Evolutionary conservation across 2,113 vertebrate genomes (phyloP).

Genomic region (Myrmophylax atrothorax): DNA sequence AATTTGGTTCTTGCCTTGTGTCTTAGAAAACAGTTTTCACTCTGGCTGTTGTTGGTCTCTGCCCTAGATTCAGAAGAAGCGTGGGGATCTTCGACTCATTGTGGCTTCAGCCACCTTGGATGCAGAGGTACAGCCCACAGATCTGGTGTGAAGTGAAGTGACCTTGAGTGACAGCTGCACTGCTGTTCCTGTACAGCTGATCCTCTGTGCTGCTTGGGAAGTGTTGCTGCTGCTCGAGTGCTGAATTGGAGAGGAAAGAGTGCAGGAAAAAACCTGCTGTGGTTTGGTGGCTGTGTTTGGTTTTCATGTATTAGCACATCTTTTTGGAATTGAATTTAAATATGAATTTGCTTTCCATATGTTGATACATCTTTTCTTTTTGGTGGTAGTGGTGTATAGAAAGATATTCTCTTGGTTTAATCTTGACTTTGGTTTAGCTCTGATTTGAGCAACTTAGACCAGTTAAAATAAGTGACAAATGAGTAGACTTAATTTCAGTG

Average conservation of each 20-base stretch:
- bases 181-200: background rate
- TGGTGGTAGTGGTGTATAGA: background rate
- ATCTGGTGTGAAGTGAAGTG: background rate
- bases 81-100: constrained; percentile 91
- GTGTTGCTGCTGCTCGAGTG: background rate
- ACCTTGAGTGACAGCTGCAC: background rate
- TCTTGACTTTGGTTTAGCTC: background rate
- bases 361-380: background rate
- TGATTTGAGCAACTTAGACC: background rate
- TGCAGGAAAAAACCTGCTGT: background rate
- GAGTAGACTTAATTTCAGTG: background rate
- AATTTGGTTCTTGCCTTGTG: background rate
- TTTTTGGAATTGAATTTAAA: background rate
- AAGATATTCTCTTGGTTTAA: background rate
- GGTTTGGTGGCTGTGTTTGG: background rate
- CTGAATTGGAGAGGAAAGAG: background rate
- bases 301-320: background rate
- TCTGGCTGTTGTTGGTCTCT: background rate
- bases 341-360: background rate
- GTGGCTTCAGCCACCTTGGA: constrained; percentile 97
- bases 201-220: background rate
- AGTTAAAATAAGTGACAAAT: background rate
- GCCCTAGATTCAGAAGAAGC: constrained; percentile 92
- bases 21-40: background rate
- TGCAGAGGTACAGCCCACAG: constrained; percentile 84